Conservation (phyloP, 2,888 invertebrate species). For the Bombylius discolor region DNA sequence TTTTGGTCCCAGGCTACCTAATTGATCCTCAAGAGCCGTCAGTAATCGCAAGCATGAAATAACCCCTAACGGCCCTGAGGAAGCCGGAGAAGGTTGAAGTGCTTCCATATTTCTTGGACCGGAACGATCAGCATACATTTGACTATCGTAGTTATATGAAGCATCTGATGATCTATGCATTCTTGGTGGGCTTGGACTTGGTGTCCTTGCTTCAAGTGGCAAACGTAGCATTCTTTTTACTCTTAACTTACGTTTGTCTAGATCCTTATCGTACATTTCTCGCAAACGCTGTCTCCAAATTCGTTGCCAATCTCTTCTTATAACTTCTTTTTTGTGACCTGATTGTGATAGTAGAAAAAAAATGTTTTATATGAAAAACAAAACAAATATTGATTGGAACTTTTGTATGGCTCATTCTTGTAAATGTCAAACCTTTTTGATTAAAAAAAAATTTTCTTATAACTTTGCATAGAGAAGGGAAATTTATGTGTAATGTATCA, state of each 20-base stretch:
- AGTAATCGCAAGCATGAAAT: constrained; percentile 11
- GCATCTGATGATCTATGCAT: neutral
- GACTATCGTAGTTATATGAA: neutral
- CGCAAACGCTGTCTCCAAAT: constrained; percentile 7
- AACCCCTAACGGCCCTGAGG: constrained; percentile 9
- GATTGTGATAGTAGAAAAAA: neutral
- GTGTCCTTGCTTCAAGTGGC: constrained; percentile 8
- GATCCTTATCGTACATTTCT: constrained; percentile 7
- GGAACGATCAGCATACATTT: neutral
- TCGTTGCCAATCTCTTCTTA: constrained; percentile 9
- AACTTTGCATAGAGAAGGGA: no score
- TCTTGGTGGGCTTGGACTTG: constrained; percentile 4
- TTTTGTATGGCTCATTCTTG: no score
- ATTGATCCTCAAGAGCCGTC: constrained; percentile 13
- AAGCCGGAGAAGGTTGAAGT: neutral
- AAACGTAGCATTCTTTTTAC: constrained; percentile 9
- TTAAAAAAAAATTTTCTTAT: no score
- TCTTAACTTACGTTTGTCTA: constrained; percentile 7
- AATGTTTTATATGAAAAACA: neutral
- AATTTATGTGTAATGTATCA: no score
- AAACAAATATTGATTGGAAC: no score
- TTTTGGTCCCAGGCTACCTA: constrained; percentile 14
- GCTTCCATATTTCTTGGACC: neutral
- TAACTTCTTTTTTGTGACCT: neutral
- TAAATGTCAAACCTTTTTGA: no score